Conservation (phyloP, 92 coral and sea anemone species). For the Nematostella vectensis region DNA sequence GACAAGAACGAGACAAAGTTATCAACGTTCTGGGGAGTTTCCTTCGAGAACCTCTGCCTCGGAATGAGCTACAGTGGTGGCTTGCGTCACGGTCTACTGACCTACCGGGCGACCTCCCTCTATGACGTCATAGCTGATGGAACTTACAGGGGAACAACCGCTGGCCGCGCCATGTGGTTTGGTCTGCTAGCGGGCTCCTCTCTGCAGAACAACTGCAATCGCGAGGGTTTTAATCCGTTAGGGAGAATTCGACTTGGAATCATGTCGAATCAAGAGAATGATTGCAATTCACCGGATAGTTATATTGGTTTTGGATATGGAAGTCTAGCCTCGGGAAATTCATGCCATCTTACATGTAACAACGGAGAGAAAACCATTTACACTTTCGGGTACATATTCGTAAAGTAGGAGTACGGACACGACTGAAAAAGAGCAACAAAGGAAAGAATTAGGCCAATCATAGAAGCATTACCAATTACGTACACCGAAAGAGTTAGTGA, state of each 20-base stretch:
- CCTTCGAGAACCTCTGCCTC: slow-evolving; percentile 48
- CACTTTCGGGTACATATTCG: slow-evolving; percentile 37
- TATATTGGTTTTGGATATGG: slow-evolving; percentile 36
- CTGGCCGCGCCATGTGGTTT: slow-evolving; percentile 40
- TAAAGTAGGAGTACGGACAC: slow-evolving; percentile 4
- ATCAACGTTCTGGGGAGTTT: slow-evolving; percentile 50
- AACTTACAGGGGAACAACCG: slow-evolving; percentile 11
- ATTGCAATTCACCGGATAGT: slow-evolving; percentile 30
- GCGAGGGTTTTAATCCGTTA: slow-evolving; percentile 35
- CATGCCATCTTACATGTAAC: background rate
- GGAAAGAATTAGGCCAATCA: no score
- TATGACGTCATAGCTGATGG: slow-evolving; percentile 48
- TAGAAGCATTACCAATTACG: no score
- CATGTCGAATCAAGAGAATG: slow-evolving; percentile 26
- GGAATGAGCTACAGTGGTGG: slow-evolving; percentile 33
- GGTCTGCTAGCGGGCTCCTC: slow-evolving; percentile 49
- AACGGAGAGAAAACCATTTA: slow-evolving; percentile 16
- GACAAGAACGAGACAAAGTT: slow-evolving; percentile 53
- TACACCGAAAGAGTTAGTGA: no score
- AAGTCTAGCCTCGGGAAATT: slow-evolving; percentile 17
- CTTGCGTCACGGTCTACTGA: slow-evolving; percentile 14
- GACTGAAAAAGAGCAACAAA: no score
- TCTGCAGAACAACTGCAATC: slow-evolving; percentile 40
- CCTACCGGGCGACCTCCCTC: slow-evolving; percentile 48
- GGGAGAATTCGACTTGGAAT: slow-evolving; percentile 22